Evolutionary conservation across 2,888 invertebrate genomes (phyloP).

Genomic region (Pherbina coryleti): DNA sequence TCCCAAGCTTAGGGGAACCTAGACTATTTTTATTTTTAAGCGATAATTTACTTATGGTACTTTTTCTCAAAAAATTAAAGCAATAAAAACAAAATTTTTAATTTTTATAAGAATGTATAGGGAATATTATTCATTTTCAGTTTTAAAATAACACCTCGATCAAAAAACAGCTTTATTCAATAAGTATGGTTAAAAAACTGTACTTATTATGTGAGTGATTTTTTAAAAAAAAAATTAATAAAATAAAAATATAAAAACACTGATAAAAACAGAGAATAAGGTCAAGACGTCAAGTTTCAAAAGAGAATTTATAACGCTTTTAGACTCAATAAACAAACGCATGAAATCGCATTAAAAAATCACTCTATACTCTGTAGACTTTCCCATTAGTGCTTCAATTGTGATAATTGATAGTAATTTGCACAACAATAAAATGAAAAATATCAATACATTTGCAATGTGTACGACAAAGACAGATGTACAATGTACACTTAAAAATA

Average conservation of each 20-base stretch:
- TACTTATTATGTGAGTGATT: background rate
- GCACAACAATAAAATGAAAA: constrained; percentile 10
- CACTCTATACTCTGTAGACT: background rate
- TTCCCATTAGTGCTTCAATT: background rate
- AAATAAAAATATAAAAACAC: background rate
- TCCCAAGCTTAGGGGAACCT: too few relatives aligned
- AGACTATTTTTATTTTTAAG: too few relatives aligned
- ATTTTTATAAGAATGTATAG: too few relatives aligned
- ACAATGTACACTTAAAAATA: constrained; percentile 6
- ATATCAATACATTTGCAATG: background rate
- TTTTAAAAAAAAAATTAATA: background rate
- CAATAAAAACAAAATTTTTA: too few relatives aligned
- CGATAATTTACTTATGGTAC: too few relatives aligned
- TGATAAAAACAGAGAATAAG: background rate
- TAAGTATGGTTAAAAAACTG: too few relatives aligned
- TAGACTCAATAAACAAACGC: background rate
- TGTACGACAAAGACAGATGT: background rate
- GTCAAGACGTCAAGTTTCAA: background rate
- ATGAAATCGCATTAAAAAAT: background rate
- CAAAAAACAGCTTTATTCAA: too few relatives aligned
- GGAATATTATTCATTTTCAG: too few relatives aligned
- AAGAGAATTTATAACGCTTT: background rate
- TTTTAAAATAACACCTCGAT: too few relatives aligned
- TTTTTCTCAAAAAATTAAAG: too few relatives aligned
- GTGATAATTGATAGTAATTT: constrained; percentile 27